These are phyloP conservation scores for Drosophila ananassae DNA, from an alignment of 1,140 invertebrate genomes.

Conservation along the genomic window DNA sequence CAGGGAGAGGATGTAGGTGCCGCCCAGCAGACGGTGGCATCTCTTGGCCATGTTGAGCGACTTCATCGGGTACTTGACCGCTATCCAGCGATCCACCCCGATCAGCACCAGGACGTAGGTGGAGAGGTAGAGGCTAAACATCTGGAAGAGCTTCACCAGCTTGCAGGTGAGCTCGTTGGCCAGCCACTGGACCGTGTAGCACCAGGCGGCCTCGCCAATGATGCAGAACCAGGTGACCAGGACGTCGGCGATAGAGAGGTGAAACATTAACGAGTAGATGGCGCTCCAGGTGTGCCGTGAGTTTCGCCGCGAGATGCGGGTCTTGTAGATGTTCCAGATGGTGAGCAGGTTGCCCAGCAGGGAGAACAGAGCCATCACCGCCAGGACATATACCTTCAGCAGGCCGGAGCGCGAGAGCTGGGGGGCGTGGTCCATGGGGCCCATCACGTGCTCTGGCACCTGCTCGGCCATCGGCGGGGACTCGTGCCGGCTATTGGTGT, in stretches of 20 bases:
- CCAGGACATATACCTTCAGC: slow-evolving; percentile 87
- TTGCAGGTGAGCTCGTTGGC: slow-evolving; percentile 92
- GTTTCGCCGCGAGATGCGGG: slow-evolving; percentile 84
- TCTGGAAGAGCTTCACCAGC: slow-evolving; percentile 92
- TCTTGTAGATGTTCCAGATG: slow-evolving; percentile 89
- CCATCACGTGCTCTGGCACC: slow-evolving; percentile 77
- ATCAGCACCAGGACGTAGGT: slow-evolving; percentile 93
- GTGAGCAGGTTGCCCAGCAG: slow-evolving; percentile 90
- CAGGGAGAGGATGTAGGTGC: slow-evolving; percentile 89
- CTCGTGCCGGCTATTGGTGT: slow-evolving; percentile 58
- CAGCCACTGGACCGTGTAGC: slow-evolving; percentile 91
- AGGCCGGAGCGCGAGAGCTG: slow-evolving; percentile 86
- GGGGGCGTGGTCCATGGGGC: slow-evolving; percentile 87
- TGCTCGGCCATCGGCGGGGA: slow-evolving; percentile 58
- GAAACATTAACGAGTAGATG: slow-evolving; percentile 91
- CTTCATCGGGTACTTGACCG: slow-evolving; percentile 92
- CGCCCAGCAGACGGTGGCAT: slow-evolving; percentile 87
- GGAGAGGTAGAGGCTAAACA: slow-evolving; percentile 92
- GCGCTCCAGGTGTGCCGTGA: slow-evolving; percentile 87
- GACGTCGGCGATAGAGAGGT: slow-evolving; percentile 90
- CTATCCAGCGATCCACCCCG: slow-evolving; percentile 91
- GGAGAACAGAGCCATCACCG: slow-evolving; percentile 88
- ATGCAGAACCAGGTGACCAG: slow-evolving; percentile 92
- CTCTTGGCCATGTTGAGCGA: slow-evolving; percentile 87
- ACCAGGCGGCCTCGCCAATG: slow-evolving; percentile 91